Base-by-base conservation (phyloP, 2,797 vertebrate species). In the Siniperca undulata region DNA sequence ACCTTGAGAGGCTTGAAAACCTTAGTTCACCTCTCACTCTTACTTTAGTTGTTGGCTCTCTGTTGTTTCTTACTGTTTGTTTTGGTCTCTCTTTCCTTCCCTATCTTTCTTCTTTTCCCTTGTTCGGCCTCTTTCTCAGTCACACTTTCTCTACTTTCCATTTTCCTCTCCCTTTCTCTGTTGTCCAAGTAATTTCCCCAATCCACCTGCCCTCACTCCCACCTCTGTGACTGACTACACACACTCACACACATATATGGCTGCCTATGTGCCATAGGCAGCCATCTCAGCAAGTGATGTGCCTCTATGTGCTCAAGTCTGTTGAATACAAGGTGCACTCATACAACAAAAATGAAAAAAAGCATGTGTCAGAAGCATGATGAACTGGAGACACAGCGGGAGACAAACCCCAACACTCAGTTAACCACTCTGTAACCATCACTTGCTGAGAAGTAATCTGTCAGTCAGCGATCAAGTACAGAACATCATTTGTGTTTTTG, bases 1-100 rank as follows among this genome's bases (percentile, higher is more conserved):
- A 82, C 55, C 64, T 70, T 58, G 20, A 73, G 66, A 83, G 74
- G 42, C 62, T 77, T 34, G 20, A 60, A 77, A 75, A 70, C 74
- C n/a, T 61, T 10, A 7, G 7, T 50, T 83, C 73, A 67, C 68
- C 77, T 82, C 52, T 53, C 3, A 4, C 68, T 22, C 66, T 64
- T 8, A 30, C 36, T 78, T 30, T 44, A 48, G 48, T 60, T 55
- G 8, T 53, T 70, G 6, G 7, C 50, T 62, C n/a, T 27, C 17
- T 75, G 40, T 62, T 77, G 55, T 65, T 82, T 59, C 30, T 53
- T 4, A 11, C 22, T 19, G 30, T 71, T 75, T 74, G 40, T 48
- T 75, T 58, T 65, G 19, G 30, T 10, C 16, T 40, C 38, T 64
- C 19, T 38, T 6, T 50, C 6, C 2, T 16, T 6, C 5, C 38